Conservation (phyloP, 2,888 invertebrate genomes). For the Pelosia muscerda region DNA sequence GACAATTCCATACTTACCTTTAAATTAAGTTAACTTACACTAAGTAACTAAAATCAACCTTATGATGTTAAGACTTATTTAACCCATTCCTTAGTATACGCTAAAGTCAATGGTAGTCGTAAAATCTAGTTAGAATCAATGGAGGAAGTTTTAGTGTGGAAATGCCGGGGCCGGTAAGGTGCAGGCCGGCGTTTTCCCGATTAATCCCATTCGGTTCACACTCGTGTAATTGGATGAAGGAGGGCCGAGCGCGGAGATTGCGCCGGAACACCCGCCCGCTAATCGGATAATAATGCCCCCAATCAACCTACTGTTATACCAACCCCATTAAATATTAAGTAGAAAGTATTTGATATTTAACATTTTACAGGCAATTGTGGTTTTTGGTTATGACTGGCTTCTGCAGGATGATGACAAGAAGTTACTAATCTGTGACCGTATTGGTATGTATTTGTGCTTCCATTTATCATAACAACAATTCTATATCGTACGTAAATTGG, state of each 20-base stretch:
- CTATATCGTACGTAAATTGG: not conserved
- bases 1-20: not conserved
- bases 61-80: not conserved
- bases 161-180: constrained; percentile 56
- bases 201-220: constrained; percentile 81
- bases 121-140: constrained; percentile 60
- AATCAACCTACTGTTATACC: constrained; percentile 58
- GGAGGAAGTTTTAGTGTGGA: constrained; percentile 48
- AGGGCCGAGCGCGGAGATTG: constrained; percentile 75
- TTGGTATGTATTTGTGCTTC: not conserved
- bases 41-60: not conserved
- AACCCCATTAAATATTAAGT: constrained; percentile 49
- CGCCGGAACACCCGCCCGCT: constrained; percentile 73
- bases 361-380: not conserved
- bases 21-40: not conserved
- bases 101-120: constrained; percentile 26
- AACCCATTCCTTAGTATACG: not conserved
- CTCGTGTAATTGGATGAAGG: constrained; percentile 84
- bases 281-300: constrained; percentile 81
- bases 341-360: not conserved
- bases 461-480: not conserved
- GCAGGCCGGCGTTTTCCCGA: constrained; percentile 62
- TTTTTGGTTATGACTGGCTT: too few species aligned
- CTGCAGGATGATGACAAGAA: too few species aligned
- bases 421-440: not conserved